Evolutionary conservation across 2,113 vertebrate genomes (phyloP), one percentile per base, ranked within the genome.

Genomic region (Gallinago paraguaiae): DNA sequence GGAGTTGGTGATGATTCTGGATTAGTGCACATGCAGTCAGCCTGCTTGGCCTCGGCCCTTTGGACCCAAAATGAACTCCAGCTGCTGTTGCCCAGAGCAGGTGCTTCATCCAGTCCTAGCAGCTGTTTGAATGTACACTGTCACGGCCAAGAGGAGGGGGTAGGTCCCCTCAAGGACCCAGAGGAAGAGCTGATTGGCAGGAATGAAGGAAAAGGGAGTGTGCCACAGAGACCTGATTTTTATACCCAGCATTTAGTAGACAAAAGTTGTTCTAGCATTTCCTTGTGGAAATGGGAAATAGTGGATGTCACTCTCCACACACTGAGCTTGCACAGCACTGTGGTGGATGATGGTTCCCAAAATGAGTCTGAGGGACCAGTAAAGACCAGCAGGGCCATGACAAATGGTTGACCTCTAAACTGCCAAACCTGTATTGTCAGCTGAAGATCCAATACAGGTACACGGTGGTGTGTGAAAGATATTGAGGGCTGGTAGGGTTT

Each of bases 41-140:
- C 93, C 94, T 89, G 87, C 94, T 93, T 95, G 93, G 97, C 96
- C 96, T 88, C 46, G 1, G 90, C 82, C 80, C 94, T 96, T 96
- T 97, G 96, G 96, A 97, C 96, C 96, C 94, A 97, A 96, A 97
- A 96, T 96, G 97, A 97, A 95, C 96, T 97, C 97, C 97, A 97
- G 97, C 97, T 97, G 97, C 96, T 97, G 90, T 31, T 96, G 80
- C 71, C 90, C 78, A 61, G 90, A 97, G 97, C 97, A 97, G 97
- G 96, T 97, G 97, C 94, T 97, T 96, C 96, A 94, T 96, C 93
- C 96, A 97, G 93, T 79, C 85, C 8, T 9, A 91, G 88, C 97
- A 97, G 97, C 97, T 97, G 97, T 94, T 91, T 92, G 89, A 59
- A 67, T 87, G 87, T 60, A 74, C 7, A 0, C 48, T 90, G 91